Evolutionary conservation across 23 tunicate genomes (phyloP).

Genomic region (Diplosoma virens): DNA sequence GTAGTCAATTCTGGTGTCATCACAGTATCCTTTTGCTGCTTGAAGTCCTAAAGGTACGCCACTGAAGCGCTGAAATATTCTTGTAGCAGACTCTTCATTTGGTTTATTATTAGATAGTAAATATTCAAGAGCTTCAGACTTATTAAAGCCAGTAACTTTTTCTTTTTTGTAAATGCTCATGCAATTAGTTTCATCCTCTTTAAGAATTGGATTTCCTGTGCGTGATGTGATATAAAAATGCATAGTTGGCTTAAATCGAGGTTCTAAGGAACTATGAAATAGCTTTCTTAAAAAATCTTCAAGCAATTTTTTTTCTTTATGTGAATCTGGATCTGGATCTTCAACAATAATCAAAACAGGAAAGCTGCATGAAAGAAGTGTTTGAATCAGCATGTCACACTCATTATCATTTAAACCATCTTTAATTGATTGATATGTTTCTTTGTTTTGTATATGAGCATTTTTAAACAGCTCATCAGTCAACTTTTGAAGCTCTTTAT

Average conservation of each 20-base stretch:
- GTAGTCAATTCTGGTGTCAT: background rate
- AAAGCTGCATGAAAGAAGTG: background rate
- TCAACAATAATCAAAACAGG: constrained; percentile 18
- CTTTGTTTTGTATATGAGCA: background rate
- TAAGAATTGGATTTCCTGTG: background rate
- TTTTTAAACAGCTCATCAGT: background rate
- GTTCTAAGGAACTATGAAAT: background rate
- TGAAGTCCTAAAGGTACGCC: too few relatives aligned
- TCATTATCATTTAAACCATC: background rate
- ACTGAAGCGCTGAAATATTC: too few relatives aligned
- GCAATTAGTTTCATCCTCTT: background rate
- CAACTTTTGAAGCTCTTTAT: background rate
- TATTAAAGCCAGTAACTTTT: constrained; percentile 11
- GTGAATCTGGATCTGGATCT: background rate
- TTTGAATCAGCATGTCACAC: background rate
- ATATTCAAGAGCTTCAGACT: constrained; percentile 11
- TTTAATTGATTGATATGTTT: background rate
- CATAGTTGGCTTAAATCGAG: background rate
- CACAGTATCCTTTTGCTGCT: constrained; percentile 19
- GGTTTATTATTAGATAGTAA: background rate
- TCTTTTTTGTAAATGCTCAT: background rate
- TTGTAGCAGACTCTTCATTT: too few relatives aligned
- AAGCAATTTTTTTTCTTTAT: too few relatives aligned
- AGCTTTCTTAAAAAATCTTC: too few relatives aligned
- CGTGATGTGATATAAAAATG: constrained; percentile 28